Evolutionary conservation across 53 echinoderm and acorn worm genomes (phyloP).

Genomic region (Antedon mediterranea): DNA sequence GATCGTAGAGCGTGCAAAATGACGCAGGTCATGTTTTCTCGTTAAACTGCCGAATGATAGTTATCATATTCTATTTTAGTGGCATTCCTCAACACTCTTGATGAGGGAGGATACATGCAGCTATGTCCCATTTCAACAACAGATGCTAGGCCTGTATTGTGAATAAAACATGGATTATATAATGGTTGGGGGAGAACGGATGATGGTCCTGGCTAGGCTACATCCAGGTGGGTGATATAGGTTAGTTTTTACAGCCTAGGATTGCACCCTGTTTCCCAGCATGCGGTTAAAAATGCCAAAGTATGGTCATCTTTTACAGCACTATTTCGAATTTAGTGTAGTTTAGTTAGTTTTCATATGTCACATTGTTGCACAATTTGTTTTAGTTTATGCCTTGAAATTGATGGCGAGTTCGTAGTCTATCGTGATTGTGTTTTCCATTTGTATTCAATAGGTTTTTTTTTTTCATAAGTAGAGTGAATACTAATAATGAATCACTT

Average conservation of each 20-base stretch:
- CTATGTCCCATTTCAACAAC: not conserved
- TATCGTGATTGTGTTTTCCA: too few relatives aligned
- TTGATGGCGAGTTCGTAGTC: too few relatives aligned
- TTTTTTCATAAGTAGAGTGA: too few relatives aligned
- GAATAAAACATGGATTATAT: slow-evolving; percentile 15
- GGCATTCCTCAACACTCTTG: not conserved
- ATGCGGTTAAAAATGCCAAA: too few relatives aligned
- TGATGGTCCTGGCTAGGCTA: slow-evolving; percentile 30
- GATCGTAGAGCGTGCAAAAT: not conserved
- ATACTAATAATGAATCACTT: too few relatives aligned
- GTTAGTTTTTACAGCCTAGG: not conserved
- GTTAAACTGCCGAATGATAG: not conserved
- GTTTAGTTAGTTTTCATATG: too few relatives aligned
- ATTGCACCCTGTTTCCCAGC: not conserved
- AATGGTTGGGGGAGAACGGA: slow-evolving; percentile 23
- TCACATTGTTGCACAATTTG: too few relatives aligned
- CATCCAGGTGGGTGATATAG: slow-evolving; percentile 9
- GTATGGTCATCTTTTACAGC: too few relatives aligned
- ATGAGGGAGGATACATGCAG: not conserved
- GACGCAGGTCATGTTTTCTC: not conserved
- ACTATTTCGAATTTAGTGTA: too few relatives aligned
- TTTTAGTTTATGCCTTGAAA: too few relatives aligned
- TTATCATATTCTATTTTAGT: not conserved
- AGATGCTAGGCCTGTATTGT: not conserved
- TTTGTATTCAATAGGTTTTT: too few relatives aligned